Evolutionary conservation across 2,113 vertebrate genomes (phyloP), one percentile per base, ranked within the genome.

Genomic region (Brachirus orientalis): DNA sequence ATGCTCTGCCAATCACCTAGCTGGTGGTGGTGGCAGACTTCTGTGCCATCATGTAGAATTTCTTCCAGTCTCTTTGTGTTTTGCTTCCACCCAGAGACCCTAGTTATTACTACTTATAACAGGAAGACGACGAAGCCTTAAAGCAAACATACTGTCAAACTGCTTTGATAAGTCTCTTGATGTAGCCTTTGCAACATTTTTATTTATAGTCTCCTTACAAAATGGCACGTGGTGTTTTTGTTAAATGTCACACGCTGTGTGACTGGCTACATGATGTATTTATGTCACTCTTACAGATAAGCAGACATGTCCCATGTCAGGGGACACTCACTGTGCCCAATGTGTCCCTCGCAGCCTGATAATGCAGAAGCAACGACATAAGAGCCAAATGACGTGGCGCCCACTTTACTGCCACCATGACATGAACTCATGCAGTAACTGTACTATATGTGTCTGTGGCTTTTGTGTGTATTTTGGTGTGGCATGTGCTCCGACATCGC

Each of bases 301-400:
- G 50, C 62, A 63, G n/a, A 83, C 70, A 66, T 88, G 86, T 52
- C 67, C 73, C 53, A 54, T 72, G 79, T 91, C 86, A 74, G 6
- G 20, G 47, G 77, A 82, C 86, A 83, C 87, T 88, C 75, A 56
- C 75, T 54, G 57, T 47, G 75, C 51, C 44, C 37, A 3, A 12
- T 54, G 69, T 5, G 19, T 80, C 63, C 22, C 17, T 37, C 46
- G 20, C 47, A 40, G 51, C 36, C 73, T 59, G 89, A 90, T 89
- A 91, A 77, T 50, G 14, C 10, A 1, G 55, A n/a, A n/a, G n/a
- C n/a, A n/a, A n/a, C n/a, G n/a, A n/a, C n/a, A n/a, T n/a, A n/a
- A n/a, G n/a, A n/a, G 43, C 57, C 69, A 66, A 69, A 76, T 85
- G 79, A 84, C 59, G 38, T 58, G 72, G 55, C 54, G 10, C 38